phyloP scores from a whole-genome alignment of 2,113 vertebrate genomes.

The Bombycilla garrulus region DNA sequence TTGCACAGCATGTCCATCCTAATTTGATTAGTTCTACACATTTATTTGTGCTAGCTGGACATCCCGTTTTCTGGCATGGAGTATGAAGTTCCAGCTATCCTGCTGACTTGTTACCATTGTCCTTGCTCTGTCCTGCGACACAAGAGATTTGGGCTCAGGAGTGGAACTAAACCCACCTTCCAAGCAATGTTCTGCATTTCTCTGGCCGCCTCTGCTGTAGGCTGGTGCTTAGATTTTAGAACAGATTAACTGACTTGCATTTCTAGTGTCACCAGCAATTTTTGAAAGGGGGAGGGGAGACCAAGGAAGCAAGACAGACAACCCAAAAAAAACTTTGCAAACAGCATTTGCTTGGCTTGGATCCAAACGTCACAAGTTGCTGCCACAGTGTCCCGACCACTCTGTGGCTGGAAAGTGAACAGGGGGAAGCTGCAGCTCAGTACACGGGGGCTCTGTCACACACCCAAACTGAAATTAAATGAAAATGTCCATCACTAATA shows the following conservation, averaged over 20 bases:
- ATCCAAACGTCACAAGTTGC: slow-evolving; percentile 43
- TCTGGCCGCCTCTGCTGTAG: neutral
- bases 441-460: slow-evolving; percentile 13
- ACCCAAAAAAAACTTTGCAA: neutral
- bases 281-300: neutral
- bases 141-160: slow-evolving; percentile 34
- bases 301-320: slow-evolving; percentile 41
- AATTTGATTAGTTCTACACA: slow-evolving; percentile 74
- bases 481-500: slow-evolving; percentile 63
- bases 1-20: slow-evolving; percentile 67
- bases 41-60: slow-evolving; percentile 66
- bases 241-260: slow-evolving; percentile 42
- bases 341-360: neutral
- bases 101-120: slow-evolving; percentile 65
- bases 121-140: slow-evolving; percentile 3
- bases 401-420: slow-evolving; percentile 40
- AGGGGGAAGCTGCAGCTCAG: slow-evolving; percentile 32
- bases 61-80: slow-evolving; percentile 56
- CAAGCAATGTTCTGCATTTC: slow-evolving; percentile 7
- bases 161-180: slow-evolving; percentile 46
- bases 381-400: neutral
- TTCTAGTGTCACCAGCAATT: slow-evolving; percentile 19
- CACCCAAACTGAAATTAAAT: slow-evolving; percentile 37
- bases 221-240: slow-evolving; percentile 17
- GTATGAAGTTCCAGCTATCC: slow-evolving; percentile 57